phyloP scores from a whole-genome alignment of 2,113 vertebrate genomes.

The Poeciliopsis prolifica region DNA sequence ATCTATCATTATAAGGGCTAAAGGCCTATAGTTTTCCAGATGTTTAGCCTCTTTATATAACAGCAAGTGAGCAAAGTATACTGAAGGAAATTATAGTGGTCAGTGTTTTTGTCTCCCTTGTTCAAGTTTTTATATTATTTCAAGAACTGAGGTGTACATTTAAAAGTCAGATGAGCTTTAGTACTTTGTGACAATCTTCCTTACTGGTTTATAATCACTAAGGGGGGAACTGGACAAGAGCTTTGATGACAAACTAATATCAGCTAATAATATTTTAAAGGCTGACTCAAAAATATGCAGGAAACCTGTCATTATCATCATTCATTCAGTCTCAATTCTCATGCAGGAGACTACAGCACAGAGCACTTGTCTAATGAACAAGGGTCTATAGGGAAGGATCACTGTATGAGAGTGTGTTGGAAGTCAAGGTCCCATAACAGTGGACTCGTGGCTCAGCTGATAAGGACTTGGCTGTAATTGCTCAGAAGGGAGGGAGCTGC shows the following conservation, averaged over 20 bases:
- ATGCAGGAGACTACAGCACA: conserved; percentile 58
- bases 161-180: conserved; percentile 36
- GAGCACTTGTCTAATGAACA: conserved; percentile 76
- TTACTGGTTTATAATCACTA: conserved; percentile 39
- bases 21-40: too few relatives aligned
- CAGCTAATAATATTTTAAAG: conserved; percentile 67
- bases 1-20: neutral
- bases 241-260: conserved; percentile 69
- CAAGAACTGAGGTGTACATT: conserved; percentile 5
- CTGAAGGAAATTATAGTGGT: conserved; percentile 64
- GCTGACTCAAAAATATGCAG: conserved; percentile 75
- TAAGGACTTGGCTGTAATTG: conserved; percentile 79
- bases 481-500: conserved; percentile 76
- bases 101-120: conserved; percentile 36
- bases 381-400: conserved; percentile 68
- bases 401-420: conserved; percentile 65
- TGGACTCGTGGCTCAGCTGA: conserved; percentile 75
- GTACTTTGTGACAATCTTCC: conserved; percentile 41
- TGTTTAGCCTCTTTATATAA: conserved; percentile 22
- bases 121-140: conserved; percentile 19
- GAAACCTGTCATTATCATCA: conserved; percentile 74
- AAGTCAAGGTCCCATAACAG: conserved; percentile 73
- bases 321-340: conserved; percentile 67
- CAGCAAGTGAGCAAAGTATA: conserved; percentile 30
- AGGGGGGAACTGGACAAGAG: conserved; percentile 10